Percentiles rank a stretch among this genome's conserved stretches.
These are phyloP conservation scores for Naja naja DNA, from an alignment of 2,113 vertebrate species.

Conservation along the genomic window DNA sequence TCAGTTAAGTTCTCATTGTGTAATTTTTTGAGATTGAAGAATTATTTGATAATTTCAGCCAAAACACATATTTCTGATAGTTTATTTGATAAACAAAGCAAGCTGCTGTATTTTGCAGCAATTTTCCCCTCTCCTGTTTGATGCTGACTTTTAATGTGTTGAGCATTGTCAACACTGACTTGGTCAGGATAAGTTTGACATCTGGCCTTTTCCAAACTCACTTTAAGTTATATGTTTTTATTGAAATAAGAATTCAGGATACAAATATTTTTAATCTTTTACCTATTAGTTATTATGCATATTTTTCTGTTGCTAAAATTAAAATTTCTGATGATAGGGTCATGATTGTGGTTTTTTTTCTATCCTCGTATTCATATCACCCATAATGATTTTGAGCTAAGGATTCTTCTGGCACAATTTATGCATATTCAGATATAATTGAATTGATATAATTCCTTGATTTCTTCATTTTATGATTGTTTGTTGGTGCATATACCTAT, in stretches of 20 bases:
- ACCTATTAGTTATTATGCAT: neutral
- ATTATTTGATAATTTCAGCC: neutral
- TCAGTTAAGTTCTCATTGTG: neutral
- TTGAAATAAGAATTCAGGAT: neutral
- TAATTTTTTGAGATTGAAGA: neutral
- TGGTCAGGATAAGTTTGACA: neutral
- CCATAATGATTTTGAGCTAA: neutral
- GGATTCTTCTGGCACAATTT: neutral
- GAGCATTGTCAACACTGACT: neutral
- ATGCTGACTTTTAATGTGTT: neutral
- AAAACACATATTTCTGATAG: neutral
- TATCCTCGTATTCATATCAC: neutral
- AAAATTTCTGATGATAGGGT: neutral
- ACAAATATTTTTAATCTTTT: neutral
- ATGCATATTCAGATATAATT: neutral
- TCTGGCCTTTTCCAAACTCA: neutral
- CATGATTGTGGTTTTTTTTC: neutral
- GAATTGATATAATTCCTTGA: neutral
- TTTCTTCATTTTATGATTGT: neutral
- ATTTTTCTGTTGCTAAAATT: neutral
- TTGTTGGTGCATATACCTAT: neutral
- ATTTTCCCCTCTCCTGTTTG: neutral
- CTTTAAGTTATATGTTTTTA: neutral
- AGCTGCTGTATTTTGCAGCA: neutral
- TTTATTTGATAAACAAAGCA: neutral